Conservation (phyloP, 2,113 vertebrate genomes). For the Phrynosoma blainvillii region DNA sequence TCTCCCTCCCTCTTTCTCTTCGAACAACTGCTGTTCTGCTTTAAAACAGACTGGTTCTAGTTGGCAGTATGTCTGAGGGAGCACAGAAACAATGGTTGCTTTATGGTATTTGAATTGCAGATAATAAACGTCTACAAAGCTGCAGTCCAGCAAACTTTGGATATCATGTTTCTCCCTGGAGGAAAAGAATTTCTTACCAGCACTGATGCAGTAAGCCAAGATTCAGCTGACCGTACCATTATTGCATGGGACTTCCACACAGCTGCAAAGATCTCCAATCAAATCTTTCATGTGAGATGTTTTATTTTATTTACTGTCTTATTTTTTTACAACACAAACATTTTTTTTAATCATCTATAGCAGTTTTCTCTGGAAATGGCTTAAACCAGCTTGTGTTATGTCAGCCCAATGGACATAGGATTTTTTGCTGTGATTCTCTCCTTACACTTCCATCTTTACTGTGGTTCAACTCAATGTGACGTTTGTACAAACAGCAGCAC, state of each 20-base stretch:
- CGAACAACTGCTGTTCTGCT: not conserved
- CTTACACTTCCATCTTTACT: not conserved
- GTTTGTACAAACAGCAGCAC: not conserved
- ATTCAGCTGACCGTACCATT: constrained; percentile 94
- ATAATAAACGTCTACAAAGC: constrained; percentile 88
- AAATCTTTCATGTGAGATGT: constrained; percentile 93
- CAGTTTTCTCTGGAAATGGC: not conserved
- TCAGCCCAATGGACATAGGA: not conserved
- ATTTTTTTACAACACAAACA: not conserved
- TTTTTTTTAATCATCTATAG: not conserved
- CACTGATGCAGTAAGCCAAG: constrained; percentile 92
- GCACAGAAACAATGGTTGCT: constrained; percentile 1
- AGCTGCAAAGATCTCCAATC: constrained; percentile 94
- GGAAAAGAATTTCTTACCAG: constrained; percentile 91
- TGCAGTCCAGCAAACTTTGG: constrained; percentile 92
- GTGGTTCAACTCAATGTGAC: not conserved
- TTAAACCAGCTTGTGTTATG: not conserved
- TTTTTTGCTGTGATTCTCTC: not conserved
- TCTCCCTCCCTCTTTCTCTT: not conserved
- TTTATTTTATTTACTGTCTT: not conserved
- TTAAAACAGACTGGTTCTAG: not conserved
- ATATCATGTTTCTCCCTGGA: constrained; percentile 89
- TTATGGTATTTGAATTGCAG: constrained; percentile 67
- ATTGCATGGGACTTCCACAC: constrained; percentile 94
- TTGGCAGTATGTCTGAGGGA: constrained; percentile 28